These are phyloP conservation scores for Hylaeus volcanicus DNA, from an alignment of 1,140 invertebrate species.

Conservation along the genomic window DNA sequence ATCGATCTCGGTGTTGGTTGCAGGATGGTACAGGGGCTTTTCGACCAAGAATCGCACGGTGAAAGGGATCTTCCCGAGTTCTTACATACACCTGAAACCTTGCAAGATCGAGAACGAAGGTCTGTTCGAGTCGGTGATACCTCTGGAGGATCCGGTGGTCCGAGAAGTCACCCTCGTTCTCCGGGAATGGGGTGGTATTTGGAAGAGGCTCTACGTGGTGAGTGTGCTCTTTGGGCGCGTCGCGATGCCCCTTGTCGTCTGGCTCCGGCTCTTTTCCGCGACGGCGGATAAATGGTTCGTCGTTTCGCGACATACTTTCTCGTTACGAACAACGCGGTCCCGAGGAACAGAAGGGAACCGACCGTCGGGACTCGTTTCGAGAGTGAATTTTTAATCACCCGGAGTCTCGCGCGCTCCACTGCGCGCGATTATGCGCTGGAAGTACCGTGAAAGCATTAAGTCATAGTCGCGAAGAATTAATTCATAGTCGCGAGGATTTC, in stretches of 20 bases:
- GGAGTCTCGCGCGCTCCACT: neutral
- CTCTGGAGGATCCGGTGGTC: conserved; percentile 93
- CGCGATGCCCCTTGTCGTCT: no score
- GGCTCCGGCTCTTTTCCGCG: neutral
- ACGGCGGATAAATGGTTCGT: conserved; percentile 3
- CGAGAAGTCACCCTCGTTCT: conserved; percentile 94
- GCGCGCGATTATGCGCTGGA: neutral
- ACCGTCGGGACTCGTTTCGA: neutral
- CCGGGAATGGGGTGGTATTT: conserved; percentile 95
- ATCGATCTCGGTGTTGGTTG: conserved; percentile 64
- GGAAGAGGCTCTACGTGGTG: conserved; percentile 95
- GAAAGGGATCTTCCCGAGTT: conserved; percentile 92
- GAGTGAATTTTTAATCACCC: neutral
- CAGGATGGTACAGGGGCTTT: conserved; percentile 94
- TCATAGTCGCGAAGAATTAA: neutral
- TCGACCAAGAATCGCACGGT: conserved; percentile 89
- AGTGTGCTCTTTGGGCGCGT: conserved; percentile 67
- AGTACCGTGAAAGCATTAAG: neutral
- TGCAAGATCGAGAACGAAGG: conserved; percentile 89
- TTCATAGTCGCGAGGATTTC: neutral
- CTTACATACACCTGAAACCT: conserved; percentile 88
- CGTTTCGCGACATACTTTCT: neutral
- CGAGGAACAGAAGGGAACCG: neutral
- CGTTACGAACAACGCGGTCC: conserved; percentile 27
- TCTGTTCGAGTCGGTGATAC: conserved; percentile 85